phyloP scores from a whole-genome alignment of 2,113 vertebrate genomes.

The Recurvirostra avosetta region DNA sequence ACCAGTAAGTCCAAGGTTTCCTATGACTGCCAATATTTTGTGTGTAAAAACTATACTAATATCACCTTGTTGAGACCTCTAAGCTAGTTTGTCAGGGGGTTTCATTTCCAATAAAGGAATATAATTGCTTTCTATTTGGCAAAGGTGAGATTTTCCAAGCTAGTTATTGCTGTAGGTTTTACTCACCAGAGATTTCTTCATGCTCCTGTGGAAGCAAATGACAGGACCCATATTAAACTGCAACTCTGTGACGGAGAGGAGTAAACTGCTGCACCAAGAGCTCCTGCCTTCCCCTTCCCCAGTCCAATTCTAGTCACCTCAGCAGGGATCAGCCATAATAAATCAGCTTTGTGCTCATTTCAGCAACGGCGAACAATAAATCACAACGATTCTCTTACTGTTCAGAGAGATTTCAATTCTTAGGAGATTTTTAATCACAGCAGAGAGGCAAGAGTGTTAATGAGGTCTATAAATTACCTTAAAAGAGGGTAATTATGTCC shows the following conservation, averaged over 20 bases:
- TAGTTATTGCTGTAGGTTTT: background rate
- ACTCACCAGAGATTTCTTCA: background rate
- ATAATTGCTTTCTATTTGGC: slow-evolving; percentile 3
- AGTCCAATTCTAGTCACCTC: slow-evolving; percentile 60
- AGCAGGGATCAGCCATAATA: slow-evolving; percentile 43
- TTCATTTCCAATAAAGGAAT: slow-evolving; percentile 11
- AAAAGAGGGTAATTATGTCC: slow-evolving; percentile 74
- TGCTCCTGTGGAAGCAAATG: background rate
- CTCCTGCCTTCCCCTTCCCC: slow-evolving; percentile 28
- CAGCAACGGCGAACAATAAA: slow-evolving; percentile 68
- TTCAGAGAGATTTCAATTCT: slow-evolving; percentile 72
- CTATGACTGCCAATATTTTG: background rate
- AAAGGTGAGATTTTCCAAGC: background rate
- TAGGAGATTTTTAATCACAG: slow-evolving; percentile 75
- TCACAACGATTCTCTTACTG: slow-evolving; percentile 68
- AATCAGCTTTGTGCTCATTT: slow-evolving; percentile 62
- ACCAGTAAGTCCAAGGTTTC: background rate
- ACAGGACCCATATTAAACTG: slow-evolving; percentile 38
- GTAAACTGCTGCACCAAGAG: slow-evolving; percentile 11
- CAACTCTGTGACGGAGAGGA: background rate
- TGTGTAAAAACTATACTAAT: background rate
- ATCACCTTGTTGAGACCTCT: background rate
- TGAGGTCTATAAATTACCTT: slow-evolving; percentile 82
- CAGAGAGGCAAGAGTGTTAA: slow-evolving; percentile 79
- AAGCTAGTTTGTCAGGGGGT: background rate